Base-by-base conservation (phyloP, 2,888 invertebrate genomes). In the Smittia aterrima region DNA sequence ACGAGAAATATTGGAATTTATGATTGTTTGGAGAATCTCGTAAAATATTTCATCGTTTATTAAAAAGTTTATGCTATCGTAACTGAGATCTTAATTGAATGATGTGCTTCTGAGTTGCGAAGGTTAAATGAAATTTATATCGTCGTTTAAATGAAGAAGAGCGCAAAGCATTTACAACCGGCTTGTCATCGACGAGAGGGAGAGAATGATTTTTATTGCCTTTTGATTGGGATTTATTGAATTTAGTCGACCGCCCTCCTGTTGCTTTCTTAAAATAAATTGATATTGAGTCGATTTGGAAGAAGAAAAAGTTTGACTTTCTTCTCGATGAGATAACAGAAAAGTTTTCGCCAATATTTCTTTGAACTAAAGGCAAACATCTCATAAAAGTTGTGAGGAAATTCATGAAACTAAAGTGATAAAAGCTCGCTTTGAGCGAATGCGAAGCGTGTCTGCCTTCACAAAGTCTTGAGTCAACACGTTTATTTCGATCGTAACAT, bases 221-320 rank as follows among this genome's bases (percentile, higher is more conserved):
- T 41, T 70, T 70, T 70, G 54, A 70, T 70, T 70, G 27, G 70
- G 7, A 70, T 70, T 70, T 70, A 70, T 70, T 70, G 24, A 9
- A 22, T 47, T 47, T 20, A 13, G 2, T 11, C 18, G 38, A 24
- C 41, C 9, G 58, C 16, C 25, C 1, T 18, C 11, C 38, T 32
- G 67, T 41, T 67, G 67, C 66, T 66, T 64, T 7, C 64, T 66
- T 32, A 1, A 20, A 22, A 62, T 20, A 67, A 67, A 67, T 67
- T 67, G 67, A 67, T 67, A 67, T 67, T 67, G 67, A 67, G 16
- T 67, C 38, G 16, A 20, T 6, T 47, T 11, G n/a, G 7, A 3
- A n/a, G 11, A n/a, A 16, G 47, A 47, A 47, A 47, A 47, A 11
- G n/a, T n/a, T n/a, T 47, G 11, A 47, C 16, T 32, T 32, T 32